Conservation (phyloP, 2,888 invertebrate species). For the Dinocampus coccinellae region DNA sequence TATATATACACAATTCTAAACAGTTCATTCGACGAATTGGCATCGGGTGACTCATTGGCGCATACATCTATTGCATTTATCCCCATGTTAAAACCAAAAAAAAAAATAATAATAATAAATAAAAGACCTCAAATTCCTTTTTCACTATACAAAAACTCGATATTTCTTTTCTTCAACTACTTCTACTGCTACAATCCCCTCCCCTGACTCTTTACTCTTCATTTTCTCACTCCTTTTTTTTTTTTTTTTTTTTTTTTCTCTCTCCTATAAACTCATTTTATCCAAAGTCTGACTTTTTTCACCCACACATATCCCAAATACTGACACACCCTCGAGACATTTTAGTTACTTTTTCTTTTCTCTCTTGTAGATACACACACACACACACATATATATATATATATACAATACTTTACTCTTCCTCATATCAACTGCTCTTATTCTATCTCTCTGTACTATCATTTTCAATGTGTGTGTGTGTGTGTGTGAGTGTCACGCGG, state of each 20-base stretch:
- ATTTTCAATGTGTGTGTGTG: too few relatives aligned
- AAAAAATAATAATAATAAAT: too few relatives aligned
- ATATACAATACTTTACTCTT: too few relatives aligned
- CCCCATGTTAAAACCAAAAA: background rate
- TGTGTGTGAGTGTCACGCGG: conserved; percentile 4
- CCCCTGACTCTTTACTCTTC: background rate
- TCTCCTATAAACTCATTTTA: background rate
- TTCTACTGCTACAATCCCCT: too few relatives aligned
- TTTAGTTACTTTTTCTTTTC: conserved; percentile 31
- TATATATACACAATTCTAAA: background rate
- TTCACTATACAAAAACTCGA: background rate
- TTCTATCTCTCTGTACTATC: too few relatives aligned
- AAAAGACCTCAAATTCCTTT: background rate
- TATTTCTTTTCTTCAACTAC: too few relatives aligned
- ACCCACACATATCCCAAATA: conserved; percentile 32
- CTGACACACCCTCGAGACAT: conserved; percentile 44
- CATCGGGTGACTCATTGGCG: conserved; percentile 43
- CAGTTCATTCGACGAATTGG: conserved; percentile 16
- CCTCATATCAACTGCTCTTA: conserved; percentile 4
- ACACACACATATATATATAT: too few relatives aligned
- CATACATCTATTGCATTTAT: conserved; percentile 6
- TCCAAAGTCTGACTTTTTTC: conserved; percentile 30
- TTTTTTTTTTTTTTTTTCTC: conserved; percentile 4
- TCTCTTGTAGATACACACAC: too few relatives aligned
- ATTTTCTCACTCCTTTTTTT: background rate